Conservation (phyloP, 2,797 vertebrate species). For the Nyctalus aviator region DNA sequence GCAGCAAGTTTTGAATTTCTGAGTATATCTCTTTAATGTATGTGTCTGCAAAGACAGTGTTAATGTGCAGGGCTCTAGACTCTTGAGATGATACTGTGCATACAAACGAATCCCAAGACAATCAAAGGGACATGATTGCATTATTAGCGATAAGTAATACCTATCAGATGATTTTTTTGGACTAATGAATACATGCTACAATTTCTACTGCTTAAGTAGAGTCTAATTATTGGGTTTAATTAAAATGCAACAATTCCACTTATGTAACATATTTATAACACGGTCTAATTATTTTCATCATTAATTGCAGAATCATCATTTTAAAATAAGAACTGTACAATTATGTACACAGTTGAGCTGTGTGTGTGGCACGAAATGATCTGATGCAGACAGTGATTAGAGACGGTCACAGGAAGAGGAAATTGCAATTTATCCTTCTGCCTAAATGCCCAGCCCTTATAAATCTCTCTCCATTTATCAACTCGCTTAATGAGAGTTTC, state of each 20-base stretch:
- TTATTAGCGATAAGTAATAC: slow-evolving; percentile 59
- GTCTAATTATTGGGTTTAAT: slow-evolving; percentile 72
- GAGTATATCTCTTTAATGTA: background rate
- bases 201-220: slow-evolving; percentile 59
- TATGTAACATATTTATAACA: slow-evolving; percentile 63
- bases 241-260: slow-evolving; percentile 70
- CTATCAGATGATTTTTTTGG: slow-evolving; percentile 55
- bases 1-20: background rate
- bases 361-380: slow-evolving; percentile 7
- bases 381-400: background rate
- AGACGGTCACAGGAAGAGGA: background rate
- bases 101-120: background rate
- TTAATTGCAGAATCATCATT: slow-evolving; percentile 65
- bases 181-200: slow-evolving; percentile 51
- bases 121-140: background rate
- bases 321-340: slow-evolving; percentile 51
- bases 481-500: background rate
- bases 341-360: slow-evolving; percentile 34
- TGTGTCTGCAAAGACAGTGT: background rate
- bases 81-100: background rate
- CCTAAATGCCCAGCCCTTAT: background rate
- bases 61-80: background rate
- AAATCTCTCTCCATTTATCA: background rate
- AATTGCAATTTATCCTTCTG: background rate
- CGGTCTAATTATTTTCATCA: slow-evolving; percentile 53